Percentiles rank a stretch among this genome's conserved stretches.
Conservation (phyloP, 2,797 vertebrate genomes). For the Lindbergichthys nudifrons region DNA sequence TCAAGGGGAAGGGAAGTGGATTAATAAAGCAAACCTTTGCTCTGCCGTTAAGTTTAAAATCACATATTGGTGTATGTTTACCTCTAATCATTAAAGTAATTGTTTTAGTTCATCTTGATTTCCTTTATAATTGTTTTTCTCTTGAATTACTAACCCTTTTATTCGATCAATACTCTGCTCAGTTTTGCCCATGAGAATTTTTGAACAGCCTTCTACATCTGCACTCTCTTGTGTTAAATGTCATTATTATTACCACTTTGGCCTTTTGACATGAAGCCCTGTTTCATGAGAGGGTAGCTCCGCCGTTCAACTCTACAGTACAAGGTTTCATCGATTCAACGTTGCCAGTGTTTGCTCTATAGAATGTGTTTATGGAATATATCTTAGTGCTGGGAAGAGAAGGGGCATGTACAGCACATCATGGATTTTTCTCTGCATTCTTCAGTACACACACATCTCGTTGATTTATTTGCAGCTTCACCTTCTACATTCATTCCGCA, state of each 20-base stretch:
- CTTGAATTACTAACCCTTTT: neutral
- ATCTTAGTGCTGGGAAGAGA: constrained; percentile 1
- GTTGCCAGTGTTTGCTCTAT: neutral
- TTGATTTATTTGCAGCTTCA: constrained; percentile 12
- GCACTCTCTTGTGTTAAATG: constrained; percentile 13
- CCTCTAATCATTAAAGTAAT: constrained; percentile 5
- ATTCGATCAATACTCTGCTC: constrained; percentile 1
- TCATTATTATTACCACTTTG: neutral
- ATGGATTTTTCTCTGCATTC: neutral
- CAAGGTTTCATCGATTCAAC: constrained; percentile 31
- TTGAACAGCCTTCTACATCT: neutral
- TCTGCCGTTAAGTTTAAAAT: constrained; percentile 18
- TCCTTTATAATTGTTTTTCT: neutral
- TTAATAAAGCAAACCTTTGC: constrained; percentile 25
- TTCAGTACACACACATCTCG: neutral
- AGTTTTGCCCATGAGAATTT: neutral
- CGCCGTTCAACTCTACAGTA: neutral
- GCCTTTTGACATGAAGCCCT: neutral
- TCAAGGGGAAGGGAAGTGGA: neutral
- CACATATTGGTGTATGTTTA: neutral
- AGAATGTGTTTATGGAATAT: constrained; percentile 3
- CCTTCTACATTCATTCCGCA: constrained; percentile 12
- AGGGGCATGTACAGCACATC: neutral
- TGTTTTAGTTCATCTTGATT: constrained; percentile 5
- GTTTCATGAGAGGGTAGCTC: neutral